Percentiles rank a stretch among this genome's conserved stretches.
These are phyloP conservation scores for Ciconia stormi DNA, from an alignment of 2,113 vertebrate species.

Conservation along the genomic window DNA sequence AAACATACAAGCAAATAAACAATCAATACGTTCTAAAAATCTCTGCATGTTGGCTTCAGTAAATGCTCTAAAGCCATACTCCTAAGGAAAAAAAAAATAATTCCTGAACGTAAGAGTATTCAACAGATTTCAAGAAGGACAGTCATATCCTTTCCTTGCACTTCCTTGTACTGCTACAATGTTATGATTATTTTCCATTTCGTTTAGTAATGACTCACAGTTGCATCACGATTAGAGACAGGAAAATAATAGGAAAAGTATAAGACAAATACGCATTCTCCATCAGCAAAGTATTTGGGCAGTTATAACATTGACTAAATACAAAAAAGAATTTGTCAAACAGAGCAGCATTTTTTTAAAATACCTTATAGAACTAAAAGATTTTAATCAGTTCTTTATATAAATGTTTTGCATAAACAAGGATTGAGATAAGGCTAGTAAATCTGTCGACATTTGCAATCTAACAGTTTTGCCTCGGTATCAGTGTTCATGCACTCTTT, in stretches of 20 bases:
- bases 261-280: background rate
- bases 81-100: background rate
- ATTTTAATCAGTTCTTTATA: background rate
- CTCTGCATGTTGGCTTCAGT: background rate
- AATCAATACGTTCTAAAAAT: background rate
- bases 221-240: background rate
- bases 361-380: background rate
- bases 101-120: background rate
- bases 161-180: background rate
- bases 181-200: background rate
- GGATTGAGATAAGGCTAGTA: background rate
- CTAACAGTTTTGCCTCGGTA: background rate
- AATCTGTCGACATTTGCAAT: background rate
- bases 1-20: background rate
- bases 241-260: background rate
- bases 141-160: background rate
- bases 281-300: background rate
- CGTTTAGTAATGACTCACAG: background rate
- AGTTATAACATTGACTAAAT: background rate
- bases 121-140: background rate
- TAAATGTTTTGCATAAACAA: background rate
- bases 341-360: background rate
- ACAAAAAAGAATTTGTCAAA: background rate
- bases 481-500: background rate
- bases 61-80: background rate